Base-by-base conservation (phyloP, 2,888 invertebrate species). In the Patella caerulea region DNA sequence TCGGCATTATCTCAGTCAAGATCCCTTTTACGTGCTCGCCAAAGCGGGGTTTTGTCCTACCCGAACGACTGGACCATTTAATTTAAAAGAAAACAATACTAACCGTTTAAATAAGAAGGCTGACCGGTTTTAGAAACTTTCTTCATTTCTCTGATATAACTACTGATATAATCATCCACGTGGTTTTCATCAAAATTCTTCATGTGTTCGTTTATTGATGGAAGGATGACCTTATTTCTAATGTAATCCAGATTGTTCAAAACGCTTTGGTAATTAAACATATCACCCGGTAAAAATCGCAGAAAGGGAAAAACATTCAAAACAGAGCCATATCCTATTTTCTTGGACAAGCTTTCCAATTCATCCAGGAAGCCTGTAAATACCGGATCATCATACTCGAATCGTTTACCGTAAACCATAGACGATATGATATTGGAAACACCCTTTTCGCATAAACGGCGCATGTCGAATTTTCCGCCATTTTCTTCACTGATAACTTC, bases 111-210 rank as follows among this genome's bases (percentile, higher is more conserved):
- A 15, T 76, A 76, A 24, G 81, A 79, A 52, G 81, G 75, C 0
- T 59, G 70, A 65, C 77, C 81, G 5, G 53, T 52, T 14, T 72
- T 73, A n/a, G 78, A 71, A 19, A 75, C 74, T 54, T 73, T 78
- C 59, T 80, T 77, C 74, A 79, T 78, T 70, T 82, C 84, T 52
- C 71, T 75, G 15, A 86, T 71, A 75, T 82, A 86, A 12, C 81
- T 79, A 55, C 83, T 80, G 34, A 85, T 86, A 65, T 84, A 84
- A 72, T 86, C 86, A 11, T 82, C 73, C 0, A 78, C 56, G 24
- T 78, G 75, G 69, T 83, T 78, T 65, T 83, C 82, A 69, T 83
- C 77, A 19, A 79, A 78, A 11, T 77, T 71, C 19, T 78, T 19
- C 5, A 55, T 65, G 56, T 82, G 82, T 53, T 81, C 78, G 12